Evolutionary conservation across 2,888 invertebrate genomes (phyloP).

Genomic region (Standfussiana lucernea): DNA sequence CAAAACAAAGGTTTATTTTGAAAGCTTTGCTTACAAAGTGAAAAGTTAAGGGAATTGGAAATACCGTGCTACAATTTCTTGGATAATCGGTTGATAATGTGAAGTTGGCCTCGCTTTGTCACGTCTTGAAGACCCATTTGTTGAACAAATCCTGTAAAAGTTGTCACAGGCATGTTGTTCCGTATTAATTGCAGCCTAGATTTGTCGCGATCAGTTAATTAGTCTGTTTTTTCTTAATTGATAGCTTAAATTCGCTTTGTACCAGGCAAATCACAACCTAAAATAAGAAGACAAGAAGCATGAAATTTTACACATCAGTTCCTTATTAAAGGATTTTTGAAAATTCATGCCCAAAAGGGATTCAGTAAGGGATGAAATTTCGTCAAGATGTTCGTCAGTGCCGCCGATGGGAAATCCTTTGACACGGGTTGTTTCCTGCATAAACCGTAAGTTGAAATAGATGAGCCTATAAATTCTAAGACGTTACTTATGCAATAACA

Average conservation of each 20-base stretch:
- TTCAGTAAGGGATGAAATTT: background rate
- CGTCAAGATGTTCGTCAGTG: background rate
- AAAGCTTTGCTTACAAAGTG: slow-evolving; percentile 7
- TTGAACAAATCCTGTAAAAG: background rate
- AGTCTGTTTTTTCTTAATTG: background rate
- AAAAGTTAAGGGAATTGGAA: background rate
- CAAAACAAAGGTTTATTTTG: slow-evolving; percentile 25
- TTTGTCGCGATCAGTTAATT: background rate
- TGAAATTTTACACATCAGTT: background rate
- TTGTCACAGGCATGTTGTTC: background rate
- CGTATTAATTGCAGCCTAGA: background rate
- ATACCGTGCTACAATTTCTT: background rate
- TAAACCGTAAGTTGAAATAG: background rate
- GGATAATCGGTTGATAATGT: background rate
- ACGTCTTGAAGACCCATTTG: background rate
- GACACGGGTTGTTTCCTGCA: background rate
- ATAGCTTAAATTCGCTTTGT: background rate
- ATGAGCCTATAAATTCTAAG: slow-evolving; percentile 42
- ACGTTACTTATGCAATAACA: slow-evolving; percentile 52
- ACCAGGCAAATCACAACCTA: background rate
- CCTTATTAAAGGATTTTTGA: background rate
- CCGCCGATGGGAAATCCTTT: background rate
- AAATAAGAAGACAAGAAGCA: background rate
- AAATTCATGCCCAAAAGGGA: background rate
- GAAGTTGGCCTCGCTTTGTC: background rate